Evolutionary conservation across 1,140 invertebrate genomes (phyloP).

Genomic region (Leptinotarsa defecta): DNA sequence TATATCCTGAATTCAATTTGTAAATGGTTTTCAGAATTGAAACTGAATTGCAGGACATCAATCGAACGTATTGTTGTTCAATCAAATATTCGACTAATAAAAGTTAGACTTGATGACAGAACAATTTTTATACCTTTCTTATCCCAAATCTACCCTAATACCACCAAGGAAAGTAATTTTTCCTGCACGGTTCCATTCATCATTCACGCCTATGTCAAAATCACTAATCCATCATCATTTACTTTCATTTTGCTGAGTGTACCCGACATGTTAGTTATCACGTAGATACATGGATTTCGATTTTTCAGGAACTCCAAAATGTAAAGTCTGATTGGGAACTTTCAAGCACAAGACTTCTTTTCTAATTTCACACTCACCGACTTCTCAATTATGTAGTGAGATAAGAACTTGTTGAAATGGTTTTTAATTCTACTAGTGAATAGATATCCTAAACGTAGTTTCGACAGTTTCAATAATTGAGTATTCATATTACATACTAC

Average conservation of each 20-base stretch:
- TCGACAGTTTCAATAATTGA: no score
- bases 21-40: no score
- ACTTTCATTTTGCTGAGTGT: conserved; percentile 3
- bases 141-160: background rate
- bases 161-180: background rate
- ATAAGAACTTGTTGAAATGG: no score
- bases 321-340: no score
- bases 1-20: no score
- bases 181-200: background rate
- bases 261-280: background rate
- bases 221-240: background rate
- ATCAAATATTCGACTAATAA: background rate
- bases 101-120: background rate
- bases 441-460: no score
- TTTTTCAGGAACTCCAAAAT: background rate
- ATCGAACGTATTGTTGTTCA: background rate
- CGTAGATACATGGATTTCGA: background rate
- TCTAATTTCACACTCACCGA: no score
- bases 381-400: no score
- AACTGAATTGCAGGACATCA: no score
- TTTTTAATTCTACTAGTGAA: no score
- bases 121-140: background rate
- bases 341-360: no score
- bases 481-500: no score
- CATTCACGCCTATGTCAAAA: background rate